These are phyloP conservation scores for Neopelma chrysocephalum DNA, from an alignment of 2,797 vertebrate species.

Conservation along the genomic window DNA sequence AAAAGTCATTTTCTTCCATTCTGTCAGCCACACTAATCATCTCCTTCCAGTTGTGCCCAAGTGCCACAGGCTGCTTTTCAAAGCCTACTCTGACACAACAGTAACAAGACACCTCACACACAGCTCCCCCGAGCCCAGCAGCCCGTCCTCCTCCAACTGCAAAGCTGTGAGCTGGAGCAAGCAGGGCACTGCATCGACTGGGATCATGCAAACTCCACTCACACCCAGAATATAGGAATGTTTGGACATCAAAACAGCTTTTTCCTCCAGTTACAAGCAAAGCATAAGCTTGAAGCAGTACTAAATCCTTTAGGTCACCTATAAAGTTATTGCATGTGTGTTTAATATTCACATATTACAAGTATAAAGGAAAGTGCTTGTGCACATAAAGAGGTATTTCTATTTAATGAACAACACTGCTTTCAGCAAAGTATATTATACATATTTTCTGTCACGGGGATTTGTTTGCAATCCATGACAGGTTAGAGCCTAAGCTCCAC, in stretches of 20 bases:
- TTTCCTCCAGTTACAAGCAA: not conserved
- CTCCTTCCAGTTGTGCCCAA: not conserved
- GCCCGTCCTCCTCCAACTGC: fast-evolving
- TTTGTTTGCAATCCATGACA: not conserved
- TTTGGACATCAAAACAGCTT: not conserved
- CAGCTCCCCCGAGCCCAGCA: not conserved
- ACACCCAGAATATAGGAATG: too few relatives aligned
- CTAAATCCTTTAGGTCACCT: not conserved
- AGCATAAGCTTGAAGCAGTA: not conserved
- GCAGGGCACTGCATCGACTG: not conserved
- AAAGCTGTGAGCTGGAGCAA: not conserved
- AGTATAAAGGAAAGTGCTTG: not conserved
- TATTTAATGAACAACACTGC: not conserved
- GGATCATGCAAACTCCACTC: not conserved
- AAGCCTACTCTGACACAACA: not conserved
- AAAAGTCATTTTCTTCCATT: not conserved
- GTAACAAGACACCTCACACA: not conserved
- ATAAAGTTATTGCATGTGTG: not conserved
- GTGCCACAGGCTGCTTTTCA: not conserved
- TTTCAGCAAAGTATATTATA: not conserved
- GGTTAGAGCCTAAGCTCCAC: not conserved
- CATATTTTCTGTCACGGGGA: not conserved
- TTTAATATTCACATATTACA: not conserved
- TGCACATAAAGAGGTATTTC: not conserved
- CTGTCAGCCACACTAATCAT: not conserved